Evolutionary conservation across 2,888 invertebrate species (phyloP).

Genomic region (Empis livida): DNA sequence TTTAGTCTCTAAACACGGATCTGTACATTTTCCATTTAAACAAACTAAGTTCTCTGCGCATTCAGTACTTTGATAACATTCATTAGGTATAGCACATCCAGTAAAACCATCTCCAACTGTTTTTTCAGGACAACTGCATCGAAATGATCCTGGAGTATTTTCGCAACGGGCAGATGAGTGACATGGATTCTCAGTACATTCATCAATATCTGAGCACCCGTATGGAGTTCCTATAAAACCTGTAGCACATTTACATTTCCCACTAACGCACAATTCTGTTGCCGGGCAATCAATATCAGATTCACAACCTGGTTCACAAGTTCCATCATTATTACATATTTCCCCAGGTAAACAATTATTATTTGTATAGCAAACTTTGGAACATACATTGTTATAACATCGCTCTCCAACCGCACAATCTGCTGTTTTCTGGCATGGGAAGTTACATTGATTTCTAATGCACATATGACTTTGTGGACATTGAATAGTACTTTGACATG

Average conservation of each 20-base stretch:
- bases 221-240: conserved; percentile 62
- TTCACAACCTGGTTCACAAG: conserved; percentile 72
- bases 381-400: conserved; percentile 63
- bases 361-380: conserved; percentile 78
- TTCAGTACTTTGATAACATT: conserved; percentile 59
- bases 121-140: conserved; percentile 65
- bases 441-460: conserved; percentile 61
- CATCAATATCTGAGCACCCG: conserved; percentile 71
- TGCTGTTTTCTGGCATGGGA: conserved; percentile 58
- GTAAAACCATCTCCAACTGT: conserved; percentile 60
- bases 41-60: conserved; percentile 68
- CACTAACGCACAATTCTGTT: conserved; percentile 62
- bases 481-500: conserved; percentile 53
- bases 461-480: conserved; percentile 71
- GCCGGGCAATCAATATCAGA: conserved; percentile 65
- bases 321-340: conserved; percentile 64
- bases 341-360: conserved; percentile 84
- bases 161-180: conserved; percentile 67
- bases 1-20: conserved; percentile 58
- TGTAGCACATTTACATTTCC: conserved; percentile 61
- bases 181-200: conserved; percentile 64
- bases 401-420: conserved; percentile 75
- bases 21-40: conserved; percentile 59
- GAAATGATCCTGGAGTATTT: conserved; percentile 67
- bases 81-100: conserved; percentile 64